These are phyloP conservation scores for Columba guinea DNA, from an alignment of 2,797 vertebrate species.

Conservation along the genomic window DNA sequence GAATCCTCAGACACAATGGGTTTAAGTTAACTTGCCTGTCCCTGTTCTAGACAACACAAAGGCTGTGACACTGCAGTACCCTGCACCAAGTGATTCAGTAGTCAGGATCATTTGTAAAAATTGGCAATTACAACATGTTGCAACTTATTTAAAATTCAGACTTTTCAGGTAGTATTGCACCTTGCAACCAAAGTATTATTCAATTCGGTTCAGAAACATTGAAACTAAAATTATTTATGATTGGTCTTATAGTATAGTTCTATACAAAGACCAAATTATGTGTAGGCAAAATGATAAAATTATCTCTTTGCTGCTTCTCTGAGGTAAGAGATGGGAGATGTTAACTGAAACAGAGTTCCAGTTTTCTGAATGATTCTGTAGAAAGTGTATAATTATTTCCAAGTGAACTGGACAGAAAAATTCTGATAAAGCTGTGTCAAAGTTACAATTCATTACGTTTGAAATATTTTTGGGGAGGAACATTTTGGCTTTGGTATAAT, in stretches of 20 bases:
- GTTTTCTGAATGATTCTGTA: not conserved
- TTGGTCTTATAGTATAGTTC: not conserved
- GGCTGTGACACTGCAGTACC: not conserved
- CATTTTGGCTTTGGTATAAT: not conserved
- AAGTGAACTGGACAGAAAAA: not conserved
- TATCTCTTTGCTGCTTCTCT: not conserved
- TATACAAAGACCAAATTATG: not conserved
- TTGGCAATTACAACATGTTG: not conserved
- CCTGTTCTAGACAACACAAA: not conserved
- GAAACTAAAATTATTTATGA: not conserved
- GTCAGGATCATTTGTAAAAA: not conserved
- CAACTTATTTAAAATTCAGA: not conserved
- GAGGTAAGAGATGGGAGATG: not conserved
- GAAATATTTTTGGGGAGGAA: not conserved
- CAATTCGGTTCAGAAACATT: not conserved
- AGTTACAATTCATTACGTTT: not conserved
- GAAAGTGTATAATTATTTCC: not conserved
- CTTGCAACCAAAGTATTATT: not conserved
- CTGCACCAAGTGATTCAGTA: not conserved
- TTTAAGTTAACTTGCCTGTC: not conserved
- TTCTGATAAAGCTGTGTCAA: not conserved
- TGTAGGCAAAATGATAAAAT: not conserved
- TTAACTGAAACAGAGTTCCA: constrained; percentile 7
- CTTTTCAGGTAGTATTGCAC: not conserved
- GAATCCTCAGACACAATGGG: not conserved